These are phyloP conservation scores for Palythoa caribaeorum DNA, from an alignment of 92 coral and sea anemone genomes.

Conservation along the genomic window DNA sequence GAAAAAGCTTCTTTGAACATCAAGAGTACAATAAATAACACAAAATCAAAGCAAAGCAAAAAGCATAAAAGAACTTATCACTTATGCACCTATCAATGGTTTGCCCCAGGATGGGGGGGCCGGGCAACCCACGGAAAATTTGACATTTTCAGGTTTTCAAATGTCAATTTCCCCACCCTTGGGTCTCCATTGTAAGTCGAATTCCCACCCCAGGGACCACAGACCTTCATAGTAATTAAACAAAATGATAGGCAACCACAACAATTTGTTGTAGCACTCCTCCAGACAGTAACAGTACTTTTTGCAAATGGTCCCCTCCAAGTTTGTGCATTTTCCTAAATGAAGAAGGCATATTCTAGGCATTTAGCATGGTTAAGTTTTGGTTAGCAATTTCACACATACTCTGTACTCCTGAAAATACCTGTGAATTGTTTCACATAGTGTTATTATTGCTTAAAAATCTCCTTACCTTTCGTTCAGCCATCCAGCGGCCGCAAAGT, in stretches of 20 bases:
- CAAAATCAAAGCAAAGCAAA: too few species aligned
- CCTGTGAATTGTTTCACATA: too few species aligned
- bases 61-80: too few species aligned
- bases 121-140: slow-evolving; percentile 28
- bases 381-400: slow-evolving; percentile 35
- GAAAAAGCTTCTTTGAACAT: too few species aligned
- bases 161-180: slow-evolving; percentile 43
- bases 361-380: slow-evolving; percentile 30
- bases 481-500: too few species aligned
- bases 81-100: slow-evolving; percentile 3
- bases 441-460: too few species aligned
- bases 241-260: slow-evolving; percentile 1
- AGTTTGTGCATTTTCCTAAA: not conserved
- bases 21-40: too few species aligned
- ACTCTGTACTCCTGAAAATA: slow-evolving; percentile 18
- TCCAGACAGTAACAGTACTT: slow-evolving; percentile 18
- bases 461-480: too few species aligned
- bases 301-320: slow-evolving; percentile 1
- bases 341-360: slow-evolving; percentile 6
- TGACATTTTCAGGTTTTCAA: not conserved
- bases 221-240: slow-evolving; percentile 4
- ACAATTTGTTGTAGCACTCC: slow-evolving; percentile 2
- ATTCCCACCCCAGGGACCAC: slow-evolving; percentile 21
- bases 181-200: slow-evolving; percentile 35
- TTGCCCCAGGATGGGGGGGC: not conserved